Conservation (phyloP, 2,113 vertebrate species). For the Corydoras sp. region DNA sequence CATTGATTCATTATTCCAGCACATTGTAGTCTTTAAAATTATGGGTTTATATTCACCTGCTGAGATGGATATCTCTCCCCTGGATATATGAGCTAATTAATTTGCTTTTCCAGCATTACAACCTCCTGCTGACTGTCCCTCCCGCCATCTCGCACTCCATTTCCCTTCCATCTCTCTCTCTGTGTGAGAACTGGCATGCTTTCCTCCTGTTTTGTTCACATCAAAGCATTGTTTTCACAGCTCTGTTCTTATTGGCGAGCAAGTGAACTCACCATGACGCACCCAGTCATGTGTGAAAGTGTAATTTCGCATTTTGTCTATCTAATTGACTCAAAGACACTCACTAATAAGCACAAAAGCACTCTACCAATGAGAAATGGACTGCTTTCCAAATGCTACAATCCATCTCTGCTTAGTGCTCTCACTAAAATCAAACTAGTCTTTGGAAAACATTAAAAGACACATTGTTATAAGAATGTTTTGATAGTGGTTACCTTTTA, state of each 20-base stretch:
- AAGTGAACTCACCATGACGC: slow-evolving; percentile 62
- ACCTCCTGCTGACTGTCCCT: slow-evolving; percentile 60
- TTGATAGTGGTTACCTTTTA: not conserved
- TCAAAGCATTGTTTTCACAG: slow-evolving; percentile 56
- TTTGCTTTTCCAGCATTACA: slow-evolving; percentile 47
- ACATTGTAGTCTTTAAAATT: too few relatives aligned
- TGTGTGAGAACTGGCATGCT: slow-evolving; percentile 65
- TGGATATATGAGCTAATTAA: slow-evolving; percentile 64
- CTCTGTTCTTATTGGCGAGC: slow-evolving; percentile 53
- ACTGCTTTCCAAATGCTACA: slow-evolving; percentile 14
- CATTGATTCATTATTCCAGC: too few relatives aligned
- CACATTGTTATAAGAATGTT: not conserved
- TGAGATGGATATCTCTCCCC: slow-evolving; percentile 34
- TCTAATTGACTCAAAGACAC: slow-evolving; percentile 62
- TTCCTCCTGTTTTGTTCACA: slow-evolving; percentile 59
- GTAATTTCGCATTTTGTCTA: slow-evolving; percentile 53
- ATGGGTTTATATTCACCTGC: not conserved
- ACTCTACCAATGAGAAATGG: slow-evolving; percentile 49
- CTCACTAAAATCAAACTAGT: not conserved
- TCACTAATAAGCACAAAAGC: slow-evolving; percentile 56
- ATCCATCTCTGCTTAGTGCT: not conserved
- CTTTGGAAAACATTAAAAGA: not conserved
- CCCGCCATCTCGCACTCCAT: slow-evolving; percentile 51
- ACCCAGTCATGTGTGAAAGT: slow-evolving; percentile 71
- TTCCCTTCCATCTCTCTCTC: slow-evolving; percentile 54